Evolutionary conservation across 2,113 vertebrate species (phyloP), one percentile per base, ranked within the genome.

Genomic region (Chrysemys picta): DNA sequence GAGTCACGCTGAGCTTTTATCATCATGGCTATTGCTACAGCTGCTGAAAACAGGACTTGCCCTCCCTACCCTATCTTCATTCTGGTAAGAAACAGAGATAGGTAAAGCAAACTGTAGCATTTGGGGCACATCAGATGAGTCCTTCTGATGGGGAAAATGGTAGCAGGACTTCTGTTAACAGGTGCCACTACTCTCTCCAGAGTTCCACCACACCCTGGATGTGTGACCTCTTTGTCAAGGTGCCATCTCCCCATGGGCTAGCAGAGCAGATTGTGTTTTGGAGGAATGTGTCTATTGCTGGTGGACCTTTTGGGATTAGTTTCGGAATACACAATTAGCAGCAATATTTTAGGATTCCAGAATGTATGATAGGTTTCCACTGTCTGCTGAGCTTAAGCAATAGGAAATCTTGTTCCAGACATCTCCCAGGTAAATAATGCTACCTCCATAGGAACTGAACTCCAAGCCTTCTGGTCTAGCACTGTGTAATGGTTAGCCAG

Each of bases 301-400:
- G 78, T 79, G 90, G 91, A 88, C 91, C 90, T 92, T 93, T 84
- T 82, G 49, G 91, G 93, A 80, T 50, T 89, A 95, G 94, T 93
- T 89, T 80, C 89, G 91, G 82, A 50, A 65, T 11, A 8, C 84
- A 49, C 87, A 2, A 1, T 72, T 11, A 49, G 87, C 0, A 0
- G 42, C 1, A 0, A 1, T 75, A 12, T 87, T 83, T 93, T 52
- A 49, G 47, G 57, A 81, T 35, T 27, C 78, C 16, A 79, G 47
- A 4, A 38, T 72, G 35, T 88, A 42, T 75, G 50, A 89, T 42
- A 8, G 3, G 69, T 87, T 27, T 82, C 57, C 54, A 1, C 83
- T 92, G 42, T 38, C 90, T 80, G 22, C 90, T 72, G 88, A n/a
- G 85, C 88, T 54, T 85, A 81, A 83, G 80, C 93, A 93, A 87